These are phyloP conservation scores for Muschampia plurimacula DNA, from an alignment of 2,888 invertebrate species.

Conservation along the genomic window DNA sequence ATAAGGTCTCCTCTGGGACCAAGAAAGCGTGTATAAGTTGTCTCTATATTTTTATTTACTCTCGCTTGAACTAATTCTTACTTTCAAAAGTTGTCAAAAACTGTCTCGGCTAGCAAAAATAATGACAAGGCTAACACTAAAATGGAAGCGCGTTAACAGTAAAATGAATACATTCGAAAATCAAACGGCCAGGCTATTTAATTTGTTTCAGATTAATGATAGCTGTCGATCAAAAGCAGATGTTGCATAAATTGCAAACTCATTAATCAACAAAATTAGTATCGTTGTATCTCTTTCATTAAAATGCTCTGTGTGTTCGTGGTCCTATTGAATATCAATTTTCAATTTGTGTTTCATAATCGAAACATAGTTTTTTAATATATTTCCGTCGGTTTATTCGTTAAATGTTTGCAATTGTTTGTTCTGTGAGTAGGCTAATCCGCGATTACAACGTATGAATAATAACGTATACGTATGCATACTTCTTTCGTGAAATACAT, in stretches of 20 bases:
- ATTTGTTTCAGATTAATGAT: constrained; percentile 30
- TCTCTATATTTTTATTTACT: too few relatives aligned
- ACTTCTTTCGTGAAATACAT: too few relatives aligned
- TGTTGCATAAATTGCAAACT: constrained; percentile 36
- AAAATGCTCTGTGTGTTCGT: not conserved
- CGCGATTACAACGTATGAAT: too few relatives aligned
- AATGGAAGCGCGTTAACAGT: not conserved
- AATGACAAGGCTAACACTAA: not conserved
- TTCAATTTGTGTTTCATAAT: constrained; percentile 19
- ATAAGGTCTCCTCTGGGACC: too few relatives aligned
- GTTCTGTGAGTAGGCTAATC: too few relatives aligned
- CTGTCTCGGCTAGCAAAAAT: not conserved
- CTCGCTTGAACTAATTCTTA: too few relatives aligned
- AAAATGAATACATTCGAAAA: constrained; percentile 3
- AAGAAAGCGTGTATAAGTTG: too few relatives aligned
- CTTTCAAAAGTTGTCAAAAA: too few relatives aligned
- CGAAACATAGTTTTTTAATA: not conserved
- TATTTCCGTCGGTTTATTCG: not conserved
- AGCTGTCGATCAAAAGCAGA: constrained; percentile 29
- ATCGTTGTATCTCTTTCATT: constrained; percentile 22
- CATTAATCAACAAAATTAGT: constrained; percentile 30
- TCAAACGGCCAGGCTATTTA: constrained; percentile 15
- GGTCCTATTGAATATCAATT: constrained; percentile 7
- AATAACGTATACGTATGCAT: too few relatives aligned
- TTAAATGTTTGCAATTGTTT: not conserved